Evolutionary conservation across 1,140 invertebrate genomes (phyloP), one percentile per base, ranked within the genome.

Genomic region (Caerostris darwini): DNA sequence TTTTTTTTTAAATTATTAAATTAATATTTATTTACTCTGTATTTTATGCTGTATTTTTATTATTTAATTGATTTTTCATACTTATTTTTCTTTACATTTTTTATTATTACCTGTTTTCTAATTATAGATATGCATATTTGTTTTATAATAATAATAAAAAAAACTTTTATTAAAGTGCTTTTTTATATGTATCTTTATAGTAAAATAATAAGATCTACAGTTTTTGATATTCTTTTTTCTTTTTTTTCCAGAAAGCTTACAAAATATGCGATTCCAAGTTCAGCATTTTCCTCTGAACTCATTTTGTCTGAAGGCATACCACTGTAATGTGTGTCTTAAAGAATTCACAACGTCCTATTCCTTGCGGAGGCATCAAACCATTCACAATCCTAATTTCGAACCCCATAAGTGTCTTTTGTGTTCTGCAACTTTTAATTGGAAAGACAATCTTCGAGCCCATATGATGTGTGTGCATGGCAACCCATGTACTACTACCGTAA

Each of bases 361-460:
- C 5, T 59, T 95, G n/a, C 59, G 92, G 34, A 88, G 94, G 12
- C 94, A 95, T 19, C 87, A 89, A 71, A 83, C 82, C 2, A 95
- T 95, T 69, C 94, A 95, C 34, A 95, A 95, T 53, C 94, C 94
- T 34, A 87, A 94, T 61, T 94, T 94, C 54, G 61, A 91, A 58
- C 86, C 87, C 58, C 88, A 71, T 53, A 61, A 91, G 56, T 95
- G 94, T 64, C 10, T 34, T 14, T 56, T 94, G 14, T 95, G 94
- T 88, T 19, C 61, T 53, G 14, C 86, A 3, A 58, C 64, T 61
- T 95, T 95, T 12, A 95, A 93, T 14, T 95, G 94, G 94, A 88
- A 85, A 53, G 94, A 95, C 88, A 95, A 95, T 81, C 92, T 95
- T 53, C 77, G 90, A 34, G 86, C 94, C 3, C 94, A 95, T 54